Evolutionary conservation across 2,797 vertebrate species (phyloP).

Genomic region (Hoplostethus mediterraneus): DNA sequence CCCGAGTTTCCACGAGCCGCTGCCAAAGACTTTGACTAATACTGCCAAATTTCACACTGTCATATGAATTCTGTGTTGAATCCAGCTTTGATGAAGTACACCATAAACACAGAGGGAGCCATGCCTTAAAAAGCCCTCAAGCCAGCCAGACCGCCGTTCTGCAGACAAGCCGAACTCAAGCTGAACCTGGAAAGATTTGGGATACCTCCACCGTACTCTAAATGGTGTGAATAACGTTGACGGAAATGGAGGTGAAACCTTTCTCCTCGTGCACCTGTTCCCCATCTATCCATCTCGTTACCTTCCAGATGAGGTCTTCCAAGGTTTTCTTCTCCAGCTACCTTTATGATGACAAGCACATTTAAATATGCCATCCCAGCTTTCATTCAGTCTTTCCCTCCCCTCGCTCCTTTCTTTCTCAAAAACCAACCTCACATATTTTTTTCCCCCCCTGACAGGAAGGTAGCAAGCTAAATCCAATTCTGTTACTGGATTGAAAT

Average conservation of each 20-base stretch:
- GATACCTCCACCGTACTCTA: slow-evolving; percentile 4
- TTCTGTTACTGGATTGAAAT: slow-evolving; percentile 42
- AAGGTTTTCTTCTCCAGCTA: slow-evolving; percentile 37
- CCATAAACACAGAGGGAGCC: slow-evolving; percentile 17
- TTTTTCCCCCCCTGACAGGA: slow-evolving; percentile 24
- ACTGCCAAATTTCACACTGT: slow-evolving; percentile 32
- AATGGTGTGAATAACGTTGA: slow-evolving; percentile 27
- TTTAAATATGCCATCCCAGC: slow-evolving; percentile 50
- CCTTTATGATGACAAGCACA: slow-evolving; percentile 43
- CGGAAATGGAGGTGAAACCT: slow-evolving; percentile 9
- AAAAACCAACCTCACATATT: slow-evolving; percentile 49
- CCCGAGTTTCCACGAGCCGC: slow-evolving; percentile 2
- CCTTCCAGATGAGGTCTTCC: slow-evolving; percentile 54
- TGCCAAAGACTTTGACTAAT: slow-evolving; percentile 32
- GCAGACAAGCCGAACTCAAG: slow-evolving; percentile 11
- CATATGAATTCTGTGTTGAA: slow-evolving; percentile 12
- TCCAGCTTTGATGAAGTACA: slow-evolving; percentile 29
- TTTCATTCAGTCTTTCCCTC: slow-evolving; percentile 19
- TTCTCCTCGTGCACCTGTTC: slow-evolving; percentile 60
- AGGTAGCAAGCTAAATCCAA: slow-evolving; percentile 45
- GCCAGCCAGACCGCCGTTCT: slow-evolving; percentile 10
- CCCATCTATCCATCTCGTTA: slow-evolving; percentile 49
- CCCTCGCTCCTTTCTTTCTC: slow-evolving; percentile 22
- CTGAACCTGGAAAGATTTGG: slow-evolving; percentile 16
- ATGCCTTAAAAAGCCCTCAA: slow-evolving; percentile 31